These are phyloP conservation scores for Trichechus manatus DNA, from an alignment of 2,113 vertebrate genomes.

Conservation along the genomic window DNA sequence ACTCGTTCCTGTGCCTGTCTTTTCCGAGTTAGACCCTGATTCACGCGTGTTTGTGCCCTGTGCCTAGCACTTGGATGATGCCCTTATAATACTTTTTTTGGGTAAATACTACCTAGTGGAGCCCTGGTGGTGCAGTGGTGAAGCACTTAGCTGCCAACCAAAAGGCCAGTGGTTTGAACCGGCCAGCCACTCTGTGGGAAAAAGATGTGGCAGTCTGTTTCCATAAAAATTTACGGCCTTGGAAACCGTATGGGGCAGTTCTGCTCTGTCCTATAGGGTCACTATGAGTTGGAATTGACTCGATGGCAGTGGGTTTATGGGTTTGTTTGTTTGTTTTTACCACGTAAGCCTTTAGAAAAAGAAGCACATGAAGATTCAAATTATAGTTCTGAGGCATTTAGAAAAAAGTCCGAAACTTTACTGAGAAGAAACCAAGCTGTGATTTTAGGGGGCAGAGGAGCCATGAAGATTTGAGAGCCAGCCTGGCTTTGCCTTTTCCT, in stretches of 20 bases:
- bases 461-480: not conserved
- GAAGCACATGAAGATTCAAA: not conserved
- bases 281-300: not conserved
- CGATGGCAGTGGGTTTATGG: not conserved
- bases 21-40: not conserved
- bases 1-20: not conserved
- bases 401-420: not conserved
- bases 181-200: too few species aligned
- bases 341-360: not conserved
- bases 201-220: not conserved
- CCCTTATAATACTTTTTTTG: not conserved
- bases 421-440: not conserved
- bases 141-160: not conserved
- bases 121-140: not conserved
- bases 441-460: not conserved
- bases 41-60: too few species aligned
- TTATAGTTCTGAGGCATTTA: not conserved
- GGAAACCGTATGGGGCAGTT: not conserved
- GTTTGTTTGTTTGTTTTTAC: not conserved
- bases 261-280: not conserved
- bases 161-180: not conserved
- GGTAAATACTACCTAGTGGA: not conserved
- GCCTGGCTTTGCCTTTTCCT: not conserved
- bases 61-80: not conserved
- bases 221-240: not conserved